These are phyloP conservation scores for Pollenia griseotomentosa DNA, from an alignment of 2,888 invertebrate genomes.

Conservation along the genomic window DNA sequence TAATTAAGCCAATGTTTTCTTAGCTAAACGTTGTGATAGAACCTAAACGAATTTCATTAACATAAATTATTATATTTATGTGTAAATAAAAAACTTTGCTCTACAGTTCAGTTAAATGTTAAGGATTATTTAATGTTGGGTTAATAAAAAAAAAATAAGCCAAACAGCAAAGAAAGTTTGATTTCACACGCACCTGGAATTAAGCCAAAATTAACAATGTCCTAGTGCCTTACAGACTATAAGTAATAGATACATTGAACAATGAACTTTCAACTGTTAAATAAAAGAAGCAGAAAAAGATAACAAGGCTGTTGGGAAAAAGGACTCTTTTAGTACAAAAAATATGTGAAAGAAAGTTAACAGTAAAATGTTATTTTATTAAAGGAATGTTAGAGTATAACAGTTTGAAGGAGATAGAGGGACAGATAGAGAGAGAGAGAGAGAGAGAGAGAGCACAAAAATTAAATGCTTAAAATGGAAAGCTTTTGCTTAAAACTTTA, in stretches of 20 bases:
- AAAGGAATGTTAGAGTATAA: not conserved
- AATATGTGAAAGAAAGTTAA: not conserved
- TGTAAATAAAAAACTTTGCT: not conserved
- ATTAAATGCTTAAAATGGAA: not conserved
- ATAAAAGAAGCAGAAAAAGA: not conserved
- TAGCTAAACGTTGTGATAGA: not conserved
- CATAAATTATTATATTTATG: conserved; percentile 36
- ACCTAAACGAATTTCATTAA: conserved; percentile 8
- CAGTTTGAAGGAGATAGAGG: not conserved
- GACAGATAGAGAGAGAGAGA: too few relatives aligned
- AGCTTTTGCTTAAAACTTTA: conserved; percentile 19
- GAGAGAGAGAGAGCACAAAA: too few relatives aligned
- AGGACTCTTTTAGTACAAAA: not conserved
- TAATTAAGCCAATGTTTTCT: not conserved
- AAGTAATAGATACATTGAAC: conserved; percentile 25
- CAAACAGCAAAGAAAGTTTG: not conserved
- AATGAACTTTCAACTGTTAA: conserved; percentile 44
- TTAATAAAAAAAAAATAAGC: not conserved
- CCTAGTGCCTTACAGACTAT: not conserved
- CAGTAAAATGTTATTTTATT: conserved; percentile 28
- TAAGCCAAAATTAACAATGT: conserved; percentile 10
- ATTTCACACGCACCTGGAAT: conserved; percentile 39
- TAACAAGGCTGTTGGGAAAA: not conserved
- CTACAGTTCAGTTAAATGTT: not conserved
- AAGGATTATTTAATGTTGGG: not conserved